These are phyloP conservation scores for Petrosia ficiformis DNA, from an alignment of 37 sponge, comb jelly and placozoan genomes.

Conservation along the genomic window DNA sequence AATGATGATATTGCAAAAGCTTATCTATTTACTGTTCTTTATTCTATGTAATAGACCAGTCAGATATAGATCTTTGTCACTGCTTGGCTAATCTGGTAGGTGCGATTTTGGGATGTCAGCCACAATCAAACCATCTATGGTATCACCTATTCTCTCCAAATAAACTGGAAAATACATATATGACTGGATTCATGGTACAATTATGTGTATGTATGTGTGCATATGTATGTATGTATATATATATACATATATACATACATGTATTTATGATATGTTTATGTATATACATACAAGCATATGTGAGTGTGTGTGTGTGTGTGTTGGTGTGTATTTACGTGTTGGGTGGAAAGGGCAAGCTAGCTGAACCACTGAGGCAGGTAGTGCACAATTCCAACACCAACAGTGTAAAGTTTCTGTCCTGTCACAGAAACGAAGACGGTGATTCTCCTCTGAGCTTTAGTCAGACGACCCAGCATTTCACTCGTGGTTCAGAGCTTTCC, in stretches of 20 bases:
- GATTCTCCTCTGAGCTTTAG: background rate
- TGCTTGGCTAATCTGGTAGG: constrained; percentile 75
- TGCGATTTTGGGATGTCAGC: constrained; percentile 62
- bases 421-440: background rate
- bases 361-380: background rate
- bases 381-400: too few species aligned
- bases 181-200: constrained; percentile 82
- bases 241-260: too few species aligned
- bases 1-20: background rate
- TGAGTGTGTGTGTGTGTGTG: background rate
- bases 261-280: too few species aligned
- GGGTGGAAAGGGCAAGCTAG: background rate
- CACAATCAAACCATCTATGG: constrained; percentile 72
- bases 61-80: constrained; percentile 66
- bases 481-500: too few species aligned
- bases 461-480: background rate
- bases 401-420: too few species aligned
- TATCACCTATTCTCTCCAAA: constrained; percentile 61
- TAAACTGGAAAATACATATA: constrained; percentile 53
- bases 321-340: background rate
- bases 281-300: too few species aligned
- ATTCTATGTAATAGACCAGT: constrained; percentile 48
- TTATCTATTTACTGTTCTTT: background rate
- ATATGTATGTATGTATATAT: too few species aligned
- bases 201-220: too few species aligned